Conservation (phyloP, 2,888 invertebrate species). For the Helicoverpa assulta region DNA sequence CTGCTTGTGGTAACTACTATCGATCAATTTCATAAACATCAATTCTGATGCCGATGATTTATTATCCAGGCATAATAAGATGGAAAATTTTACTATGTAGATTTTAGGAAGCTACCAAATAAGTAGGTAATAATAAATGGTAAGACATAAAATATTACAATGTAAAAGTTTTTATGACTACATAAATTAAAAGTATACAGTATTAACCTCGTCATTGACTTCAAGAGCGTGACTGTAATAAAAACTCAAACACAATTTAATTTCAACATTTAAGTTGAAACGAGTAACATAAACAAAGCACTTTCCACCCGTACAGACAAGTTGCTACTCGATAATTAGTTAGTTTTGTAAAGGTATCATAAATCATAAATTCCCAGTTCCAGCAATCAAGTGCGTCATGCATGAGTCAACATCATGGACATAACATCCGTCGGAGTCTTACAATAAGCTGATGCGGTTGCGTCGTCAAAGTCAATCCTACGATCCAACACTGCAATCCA, state of each 20-base stretch:
- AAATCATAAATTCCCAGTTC: slow-evolving; percentile 82
- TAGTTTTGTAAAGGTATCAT: slow-evolving; percentile 60
- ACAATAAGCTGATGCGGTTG: slow-evolving; percentile 80
- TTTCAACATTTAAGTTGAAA: slow-evolving; percentile 30
- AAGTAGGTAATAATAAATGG: background rate
- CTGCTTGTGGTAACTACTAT: background rate
- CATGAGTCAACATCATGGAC: slow-evolving; percentile 89
- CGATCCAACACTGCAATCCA: slow-evolving; percentile 90
- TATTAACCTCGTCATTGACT: slow-evolving; percentile 53
- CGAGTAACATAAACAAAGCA: slow-evolving; percentile 33
- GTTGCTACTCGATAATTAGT: slow-evolving; percentile 52
- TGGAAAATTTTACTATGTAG: background rate
- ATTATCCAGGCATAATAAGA: background rate
- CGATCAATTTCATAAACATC: slow-evolving; percentile 2
- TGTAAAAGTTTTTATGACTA: slow-evolving; percentile 36
- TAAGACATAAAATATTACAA: slow-evolving; percentile 17
- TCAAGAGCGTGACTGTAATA: slow-evolving; percentile 46
- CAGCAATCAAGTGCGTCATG: slow-evolving; percentile 88
- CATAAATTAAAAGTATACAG: slow-evolving; percentile 44
- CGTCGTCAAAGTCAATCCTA: slow-evolving; percentile 79
- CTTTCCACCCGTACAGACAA: slow-evolving; percentile 41
- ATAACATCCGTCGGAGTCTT: slow-evolving; percentile 85
- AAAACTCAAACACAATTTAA: slow-evolving; percentile 32
- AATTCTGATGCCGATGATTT: background rate
- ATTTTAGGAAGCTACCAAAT: background rate